Conservation (phyloP, 2,888 invertebrate species). For the Andrena camellia region DNA sequence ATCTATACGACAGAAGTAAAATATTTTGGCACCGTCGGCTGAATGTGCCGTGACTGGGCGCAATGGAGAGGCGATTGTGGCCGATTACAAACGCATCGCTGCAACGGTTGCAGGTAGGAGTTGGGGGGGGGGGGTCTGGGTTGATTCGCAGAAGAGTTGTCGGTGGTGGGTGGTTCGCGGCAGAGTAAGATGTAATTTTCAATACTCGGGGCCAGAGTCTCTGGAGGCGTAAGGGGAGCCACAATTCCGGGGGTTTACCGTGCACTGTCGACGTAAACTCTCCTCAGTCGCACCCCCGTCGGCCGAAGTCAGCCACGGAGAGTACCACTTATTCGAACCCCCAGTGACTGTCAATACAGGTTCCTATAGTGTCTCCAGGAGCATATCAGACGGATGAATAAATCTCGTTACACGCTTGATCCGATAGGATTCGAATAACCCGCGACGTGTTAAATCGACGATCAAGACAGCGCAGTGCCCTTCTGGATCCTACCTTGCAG, state of each 20-base stretch:
- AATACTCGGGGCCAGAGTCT: constrained; percentile 78
- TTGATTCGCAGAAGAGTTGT: constrained; percentile 67
- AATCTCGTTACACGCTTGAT: constrained; percentile 63
- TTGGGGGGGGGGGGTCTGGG: constrained; percentile 29
- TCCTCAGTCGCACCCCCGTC: constrained; percentile 81
- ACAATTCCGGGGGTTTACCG: constrained; percentile 84
- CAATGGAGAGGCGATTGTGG: constrained; percentile 59
- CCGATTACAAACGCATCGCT: constrained; percentile 74
- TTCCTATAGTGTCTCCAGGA: constrained; percentile 61
- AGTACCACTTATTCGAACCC: constrained; percentile 77
- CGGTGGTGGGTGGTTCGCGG: constrained; percentile 70
- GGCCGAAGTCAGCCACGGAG: constrained; percentile 75
- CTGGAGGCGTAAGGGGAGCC: constrained; percentile 79
- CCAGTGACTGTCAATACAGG: constrained; percentile 75
- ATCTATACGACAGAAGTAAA: too few species aligned
- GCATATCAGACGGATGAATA: constrained; percentile 66
- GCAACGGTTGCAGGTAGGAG: constrained; percentile 49
- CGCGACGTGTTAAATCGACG: constrained; percentile 48
- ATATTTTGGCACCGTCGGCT: not conserved
- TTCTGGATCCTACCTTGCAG: not conserved
- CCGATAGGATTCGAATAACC: constrained; percentile 54
- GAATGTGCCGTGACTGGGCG: constrained; percentile 25
- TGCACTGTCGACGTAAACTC: constrained; percentile 84
- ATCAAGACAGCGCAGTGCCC: constrained; percentile 19
- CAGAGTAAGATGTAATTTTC: constrained; percentile 84